phyloP scores from a whole-genome alignment of 2,888 invertebrate genomes.

The Pemphredon lugubris region DNA sequence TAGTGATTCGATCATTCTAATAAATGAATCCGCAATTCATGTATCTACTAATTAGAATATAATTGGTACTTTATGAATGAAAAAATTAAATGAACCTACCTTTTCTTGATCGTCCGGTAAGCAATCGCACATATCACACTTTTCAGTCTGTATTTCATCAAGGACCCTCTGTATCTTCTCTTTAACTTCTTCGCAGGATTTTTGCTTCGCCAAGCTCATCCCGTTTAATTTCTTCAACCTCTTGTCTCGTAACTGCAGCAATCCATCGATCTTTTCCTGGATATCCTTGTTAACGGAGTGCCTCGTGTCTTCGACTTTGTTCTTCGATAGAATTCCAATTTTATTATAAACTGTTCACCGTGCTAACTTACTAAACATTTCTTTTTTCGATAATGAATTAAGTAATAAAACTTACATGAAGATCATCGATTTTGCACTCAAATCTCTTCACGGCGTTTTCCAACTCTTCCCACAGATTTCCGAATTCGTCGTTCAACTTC shows the following conservation, averaged over 20 bases:
- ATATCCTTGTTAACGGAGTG: constrained; percentile 83
- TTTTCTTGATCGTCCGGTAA: constrained; percentile 79
- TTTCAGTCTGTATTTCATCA: constrained; percentile 80
- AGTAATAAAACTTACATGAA: constrained; percentile 81
- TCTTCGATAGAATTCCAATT: constrained; percentile 73
- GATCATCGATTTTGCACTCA: constrained; percentile 83
- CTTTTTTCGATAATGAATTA: too few species aligned
- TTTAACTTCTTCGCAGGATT: constrained; percentile 82
- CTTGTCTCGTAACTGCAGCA: constrained; percentile 81
- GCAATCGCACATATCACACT: constrained; percentile 71
- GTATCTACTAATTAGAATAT: too few species aligned
- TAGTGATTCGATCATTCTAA: too few species aligned
- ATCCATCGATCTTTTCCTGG: constrained; percentile 82
- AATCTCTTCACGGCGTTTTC: constrained; percentile 82
- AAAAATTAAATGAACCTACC: too few species aligned
- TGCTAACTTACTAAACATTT: too few species aligned
- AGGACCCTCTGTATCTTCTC: constrained; percentile 81
- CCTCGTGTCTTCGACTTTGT: constrained; percentile 83
- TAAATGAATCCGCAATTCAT: too few species aligned
- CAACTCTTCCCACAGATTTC: constrained; percentile 83
- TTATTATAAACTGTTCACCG: background rate
- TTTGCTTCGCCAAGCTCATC: constrained; percentile 81
- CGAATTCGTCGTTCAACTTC: constrained; percentile 84
- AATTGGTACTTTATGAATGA: too few species aligned
- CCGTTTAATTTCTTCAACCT: constrained; percentile 81